Base-by-base conservation (phyloP, 2,113 vertebrate species). In the Raja brachyura region DNA sequence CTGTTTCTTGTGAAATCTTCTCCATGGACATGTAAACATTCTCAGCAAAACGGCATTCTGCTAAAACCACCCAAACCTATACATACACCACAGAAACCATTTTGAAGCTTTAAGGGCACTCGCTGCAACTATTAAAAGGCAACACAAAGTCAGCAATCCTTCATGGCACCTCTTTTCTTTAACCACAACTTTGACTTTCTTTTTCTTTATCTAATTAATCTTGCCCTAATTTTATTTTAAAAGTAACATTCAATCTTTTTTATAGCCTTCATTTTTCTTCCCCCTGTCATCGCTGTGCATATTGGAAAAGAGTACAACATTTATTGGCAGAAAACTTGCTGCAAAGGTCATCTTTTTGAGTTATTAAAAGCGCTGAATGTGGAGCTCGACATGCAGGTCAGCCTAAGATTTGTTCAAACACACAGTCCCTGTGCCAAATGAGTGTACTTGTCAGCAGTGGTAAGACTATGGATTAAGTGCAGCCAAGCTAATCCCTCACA, bases 191-290 rank as follows among this genome's bases (percentile, higher is more conserved):
- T 88, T 61, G 61, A 11, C 56, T 88, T 88, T 88, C 2, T 63
- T 31, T n/a, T 88, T n/a, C 59, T 61, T 73, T 73, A 73, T 73
- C 13, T 61, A 85, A 85, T 61, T 54, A 59, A 85, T 59, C 56
- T 88, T 88, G 61, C 16, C 14, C 13, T 9, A 33, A 63, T 88
- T 88, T 88, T 0, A 56, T 73, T 22, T 16, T n/a, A 86, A 86
- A 86, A n/a, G 54, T 59, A 85, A 86, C 83, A 39, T 59, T 86
- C 56, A 86, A 85, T n/a, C 56, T 86, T n/a, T 63, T 61, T 63
- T 63, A 66, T n/a, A 88, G 63, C 59, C 11, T 11, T 86, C 56
- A 28, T 86, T 86, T n/a, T 63, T 63, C 31, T 63, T 31, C 59
- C 16, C 56, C 28, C 83, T 88, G 83, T 63, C 59, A 7, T n/a